A percentile compares a stretch with the other conserved stretches of the same genome.
Conservation (phyloP, 1,140 invertebrate species). For the Aphis craccivora region DNA sequence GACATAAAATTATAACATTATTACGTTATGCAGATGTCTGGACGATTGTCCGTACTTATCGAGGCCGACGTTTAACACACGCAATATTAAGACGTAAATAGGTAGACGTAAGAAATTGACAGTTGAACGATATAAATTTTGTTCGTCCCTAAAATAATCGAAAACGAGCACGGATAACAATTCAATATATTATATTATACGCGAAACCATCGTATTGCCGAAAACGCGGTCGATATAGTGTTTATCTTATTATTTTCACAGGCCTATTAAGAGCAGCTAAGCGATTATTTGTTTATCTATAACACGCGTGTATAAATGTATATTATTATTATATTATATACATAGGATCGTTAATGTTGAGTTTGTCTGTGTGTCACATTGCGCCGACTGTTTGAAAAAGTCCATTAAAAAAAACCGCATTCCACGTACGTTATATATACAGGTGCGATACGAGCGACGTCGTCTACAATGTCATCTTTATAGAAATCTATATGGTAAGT, state of each 20-base stretch:
- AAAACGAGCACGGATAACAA: background rate
- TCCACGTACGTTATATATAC: background rate
- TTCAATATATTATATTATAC: background rate
- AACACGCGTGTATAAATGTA: background rate
- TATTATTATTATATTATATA: background rate
- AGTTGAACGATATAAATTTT: background rate
- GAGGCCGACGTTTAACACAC: background rate
- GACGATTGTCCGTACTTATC: background rate
- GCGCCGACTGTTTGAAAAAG: constrained; percentile 20
- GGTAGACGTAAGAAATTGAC: background rate
- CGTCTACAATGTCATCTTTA: background rate
- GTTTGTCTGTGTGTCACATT: constrained; percentile 1
- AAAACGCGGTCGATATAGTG: background rate
- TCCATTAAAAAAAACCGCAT: constrained; percentile 57
- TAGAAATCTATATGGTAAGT: background rate
- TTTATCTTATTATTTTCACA: background rate
- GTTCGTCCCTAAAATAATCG: background rate
- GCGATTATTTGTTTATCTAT: constrained; percentile 39
- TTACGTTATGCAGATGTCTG: constrained; percentile 45
- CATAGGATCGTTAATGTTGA: constrained; percentile 30
- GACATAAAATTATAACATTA: background rate
- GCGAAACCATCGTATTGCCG: background rate
- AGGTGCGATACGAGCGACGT: constrained; percentile 12
- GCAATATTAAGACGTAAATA: background rate
- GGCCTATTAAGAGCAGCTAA: constrained; percentile 37